A percentile compares a stretch with the other conserved stretches of the same genome.
These are phyloP conservation scores for Dicerorhinus sumatrensis DNA, from an alignment of 2,113 vertebrate species.

Conservation along the genomic window DNA sequence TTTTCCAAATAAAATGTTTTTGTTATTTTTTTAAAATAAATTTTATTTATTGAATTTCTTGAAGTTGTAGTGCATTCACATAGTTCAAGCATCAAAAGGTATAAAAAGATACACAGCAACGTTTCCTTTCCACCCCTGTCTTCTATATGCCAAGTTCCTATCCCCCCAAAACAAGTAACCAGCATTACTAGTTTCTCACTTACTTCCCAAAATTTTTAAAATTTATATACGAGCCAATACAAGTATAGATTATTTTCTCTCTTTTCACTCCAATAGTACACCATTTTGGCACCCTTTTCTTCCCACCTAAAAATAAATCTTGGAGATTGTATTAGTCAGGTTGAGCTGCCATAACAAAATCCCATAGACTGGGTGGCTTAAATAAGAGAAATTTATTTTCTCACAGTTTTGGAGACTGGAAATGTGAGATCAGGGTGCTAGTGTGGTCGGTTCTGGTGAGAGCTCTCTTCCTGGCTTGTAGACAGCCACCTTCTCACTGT, in stretches of 20 bases:
- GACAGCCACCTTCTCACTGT: not conserved
- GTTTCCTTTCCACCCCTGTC: not conserved
- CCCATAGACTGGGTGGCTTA: not conserved
- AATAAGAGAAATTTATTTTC: constrained; percentile 18
- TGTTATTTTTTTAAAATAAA: not conserved
- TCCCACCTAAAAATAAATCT: constrained; percentile 25
- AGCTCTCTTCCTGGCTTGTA: not conserved
- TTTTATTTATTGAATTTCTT: constrained; percentile 42
- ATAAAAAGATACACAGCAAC: not conserved
- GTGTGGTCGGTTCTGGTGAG: not conserved
- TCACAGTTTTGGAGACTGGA: not conserved
- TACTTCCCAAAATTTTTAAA: not conserved
- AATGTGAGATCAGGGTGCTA: not conserved
- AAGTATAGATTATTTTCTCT: not conserved
- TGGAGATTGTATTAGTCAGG: not conserved
- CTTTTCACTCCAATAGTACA: not conserved
- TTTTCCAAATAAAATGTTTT: constrained; percentile 3
- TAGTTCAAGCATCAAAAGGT: constrained; percentile 27
- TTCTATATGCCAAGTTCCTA: not conserved
- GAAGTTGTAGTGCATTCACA: constrained; percentile 7
- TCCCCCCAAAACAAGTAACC: not conserved
- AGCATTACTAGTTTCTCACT: constrained; percentile 13
- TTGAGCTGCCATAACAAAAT: not conserved
- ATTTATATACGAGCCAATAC: not conserved
- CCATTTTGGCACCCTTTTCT: not conserved